Percentiles rank a stretch among this genome's conserved stretches.
Evolutionary conservation across 2,113 vertebrate genomes (phyloP).

Genomic region (Etheostoma spectabile): DNA sequence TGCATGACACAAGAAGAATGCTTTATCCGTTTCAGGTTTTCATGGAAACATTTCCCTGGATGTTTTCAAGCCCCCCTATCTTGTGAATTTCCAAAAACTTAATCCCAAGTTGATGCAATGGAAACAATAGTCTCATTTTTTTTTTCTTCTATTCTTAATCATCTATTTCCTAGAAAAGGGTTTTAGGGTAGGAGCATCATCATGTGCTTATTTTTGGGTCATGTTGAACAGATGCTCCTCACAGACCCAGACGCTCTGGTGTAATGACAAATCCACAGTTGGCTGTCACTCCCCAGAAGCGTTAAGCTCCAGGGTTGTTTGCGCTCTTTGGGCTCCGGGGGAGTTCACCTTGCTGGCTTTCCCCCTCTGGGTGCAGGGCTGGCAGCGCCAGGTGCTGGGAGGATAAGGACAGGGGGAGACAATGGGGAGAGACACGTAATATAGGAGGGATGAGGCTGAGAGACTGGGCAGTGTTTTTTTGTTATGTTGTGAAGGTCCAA

Average conservation of each 20-base stretch:
- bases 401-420: neutral
- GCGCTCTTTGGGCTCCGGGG: slow-evolving; percentile 3
- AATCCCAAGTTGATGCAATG: slow-evolving; percentile 44
- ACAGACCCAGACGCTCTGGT: slow-evolving; percentile 35
- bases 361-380: slow-evolving; percentile 6
- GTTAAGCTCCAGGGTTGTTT: slow-evolving; percentile 15
- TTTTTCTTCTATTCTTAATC: slow-evolving; percentile 68
- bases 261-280: slow-evolving; percentile 40
- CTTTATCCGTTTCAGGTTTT: slow-evolving; percentile 50
- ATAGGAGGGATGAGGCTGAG: neutral
- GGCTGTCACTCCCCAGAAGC: neutral
- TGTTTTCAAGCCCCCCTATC: slow-evolving; percentile 36
- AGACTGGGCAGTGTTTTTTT: neutral
- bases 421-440: slow-evolving; percentile 17
- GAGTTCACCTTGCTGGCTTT: slow-evolving; percentile 24
- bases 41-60: slow-evolving; percentile 41
- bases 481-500: neutral
- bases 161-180: slow-evolving; percentile 70
- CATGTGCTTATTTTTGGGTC: slow-evolving; percentile 68
- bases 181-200: slow-evolving; percentile 44
- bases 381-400: slow-evolving; percentile 19
- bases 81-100: slow-evolving; percentile 65
- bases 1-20: slow-evolving; percentile 34
- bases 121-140: slow-evolving; percentile 68
- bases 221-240: slow-evolving; percentile 53